phyloP scores from a whole-genome alignment of 2,797 vertebrate genomes.

The Mormyrus proboscirostris region DNA sequence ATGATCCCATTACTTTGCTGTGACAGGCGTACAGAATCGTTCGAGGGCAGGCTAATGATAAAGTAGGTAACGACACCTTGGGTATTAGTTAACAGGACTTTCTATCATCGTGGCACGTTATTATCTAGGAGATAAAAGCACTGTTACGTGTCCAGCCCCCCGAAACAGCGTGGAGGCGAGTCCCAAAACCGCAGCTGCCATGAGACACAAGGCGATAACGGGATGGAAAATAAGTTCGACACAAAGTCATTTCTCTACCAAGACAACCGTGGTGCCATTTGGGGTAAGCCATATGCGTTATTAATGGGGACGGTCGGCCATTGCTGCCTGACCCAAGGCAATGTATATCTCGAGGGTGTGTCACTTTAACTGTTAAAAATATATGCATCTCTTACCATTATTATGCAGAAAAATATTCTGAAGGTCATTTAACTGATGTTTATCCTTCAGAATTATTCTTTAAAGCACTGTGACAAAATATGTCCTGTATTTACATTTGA shows the following conservation, averaged over 20 bases:
- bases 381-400: too few relatives aligned
- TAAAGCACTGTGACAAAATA: neutral
- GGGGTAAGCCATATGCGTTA: conserved; percentile 33
- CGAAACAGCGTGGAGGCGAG: conserved; percentile 23
- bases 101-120: conserved; percentile 70
- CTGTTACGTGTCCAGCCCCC: conserved; percentile 43
- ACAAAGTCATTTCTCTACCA: conserved; percentile 33
- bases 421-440: neutral
- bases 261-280: conserved; percentile 20
- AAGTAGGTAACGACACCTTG: conserved; percentile 56
- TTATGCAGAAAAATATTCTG: neutral
- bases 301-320: conserved; percentile 26
- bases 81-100: conserved; percentile 64
- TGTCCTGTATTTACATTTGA: neutral
- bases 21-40: conserved; percentile 43
- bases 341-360: neutral
- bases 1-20: conserved; percentile 36
- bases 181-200: conserved; percentile 20
- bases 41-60: conserved; percentile 44
- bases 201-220: conserved; percentile 29
- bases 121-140: conserved; percentile 50
- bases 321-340: conserved; percentile 22
- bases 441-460: neutral
- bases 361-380: neutral
- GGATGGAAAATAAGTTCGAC: conserved; percentile 30